Base-by-base conservation (phyloP, 2,888 invertebrate genomes). In the Drosophila parthenogenetica region DNA sequence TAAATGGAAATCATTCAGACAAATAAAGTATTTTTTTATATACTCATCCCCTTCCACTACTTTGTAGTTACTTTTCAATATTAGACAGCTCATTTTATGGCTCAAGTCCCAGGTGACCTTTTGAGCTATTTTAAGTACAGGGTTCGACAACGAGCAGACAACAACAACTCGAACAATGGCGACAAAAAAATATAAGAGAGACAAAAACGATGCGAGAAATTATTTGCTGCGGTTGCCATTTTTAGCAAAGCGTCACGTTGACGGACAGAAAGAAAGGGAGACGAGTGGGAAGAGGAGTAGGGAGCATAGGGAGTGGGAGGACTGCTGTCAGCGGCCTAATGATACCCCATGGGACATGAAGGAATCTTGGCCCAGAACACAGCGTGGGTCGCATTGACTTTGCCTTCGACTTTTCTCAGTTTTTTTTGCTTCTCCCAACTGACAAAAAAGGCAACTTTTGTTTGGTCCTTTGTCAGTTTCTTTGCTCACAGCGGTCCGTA, bases 341-440 rank as follows among this genome's bases (percentile, higher is more conserved):
- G 83, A 81, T 75, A 74, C 74, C 82, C 83, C 84, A 78, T 70
- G 70, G 84, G 81, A 81, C 69, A 70, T 77, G 80, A 45, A 53
- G 72, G 75, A 62, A 73, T 79, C 69, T 73, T 54, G 58, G 69
- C 29, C 45, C 50, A 45, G 37, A 29, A 17, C 69, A 61, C 74
- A 75, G 72, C 77, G 69, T 65, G 63, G 45, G 16, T 51, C 69
- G 48, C 35, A 22, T 37, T 35, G 50, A 53, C 43, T 58, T 62
- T 40, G 64, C 51, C 68, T 69, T 73, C 70, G 65, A 70, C 72
- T 75, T 69, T 50, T 59, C 58, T 29, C 29, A 8, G 29, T 8
- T 25, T 25, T 29, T 29, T 29, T 29, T 8, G 7, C 8, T 8
- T 29, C 29, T 29, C 8, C 29, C 29, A 29, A 29, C 53, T 69